phyloP scores from a whole-genome alignment of 2,113 vertebrate genomes.

The Rhabdomys dilectus region DNA sequence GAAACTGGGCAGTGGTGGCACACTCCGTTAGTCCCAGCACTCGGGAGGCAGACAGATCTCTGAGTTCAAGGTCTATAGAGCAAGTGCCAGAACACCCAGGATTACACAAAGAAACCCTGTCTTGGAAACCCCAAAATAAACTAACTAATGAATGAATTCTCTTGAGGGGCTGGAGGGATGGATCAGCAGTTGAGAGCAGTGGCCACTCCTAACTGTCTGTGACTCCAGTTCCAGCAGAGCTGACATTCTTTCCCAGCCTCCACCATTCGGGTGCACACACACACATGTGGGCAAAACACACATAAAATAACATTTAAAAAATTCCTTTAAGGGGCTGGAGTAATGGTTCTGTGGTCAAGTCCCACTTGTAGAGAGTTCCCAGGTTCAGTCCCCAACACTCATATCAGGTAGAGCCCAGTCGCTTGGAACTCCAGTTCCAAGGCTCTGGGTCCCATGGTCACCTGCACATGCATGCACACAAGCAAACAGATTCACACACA shows the following conservation, averaged over 20 bases:
- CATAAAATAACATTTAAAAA: neutral
- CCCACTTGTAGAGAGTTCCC: neutral
- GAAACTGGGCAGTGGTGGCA: too few species aligned
- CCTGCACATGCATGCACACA: neutral
- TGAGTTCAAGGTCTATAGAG: too few species aligned
- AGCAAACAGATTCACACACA: neutral
- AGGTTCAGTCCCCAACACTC: neutral
- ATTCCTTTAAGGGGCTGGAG: neutral
- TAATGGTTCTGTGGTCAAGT: neutral
- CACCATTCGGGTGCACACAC: neutral
- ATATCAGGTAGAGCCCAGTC: neutral
- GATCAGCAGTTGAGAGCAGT: neutral
- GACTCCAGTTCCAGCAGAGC: neutral
- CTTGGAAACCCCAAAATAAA: too few species aligned
- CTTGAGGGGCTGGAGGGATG: neutral
- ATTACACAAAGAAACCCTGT: too few species aligned
- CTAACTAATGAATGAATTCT: too few species aligned
- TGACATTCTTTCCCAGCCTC: neutral
- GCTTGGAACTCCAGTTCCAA: neutral
- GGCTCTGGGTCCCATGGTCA: neutral
- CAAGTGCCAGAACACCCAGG: too few species aligned
- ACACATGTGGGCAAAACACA: neutral
- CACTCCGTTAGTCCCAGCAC: too few species aligned
- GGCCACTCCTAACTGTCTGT: neutral
- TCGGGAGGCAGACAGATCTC: too few species aligned